Percentiles rank a stretch among this genome's conserved stretches.
Evolutionary conservation across 2,797 vertebrate genomes (phyloP).

Genomic region (Liasis olivaceus): DNA sequence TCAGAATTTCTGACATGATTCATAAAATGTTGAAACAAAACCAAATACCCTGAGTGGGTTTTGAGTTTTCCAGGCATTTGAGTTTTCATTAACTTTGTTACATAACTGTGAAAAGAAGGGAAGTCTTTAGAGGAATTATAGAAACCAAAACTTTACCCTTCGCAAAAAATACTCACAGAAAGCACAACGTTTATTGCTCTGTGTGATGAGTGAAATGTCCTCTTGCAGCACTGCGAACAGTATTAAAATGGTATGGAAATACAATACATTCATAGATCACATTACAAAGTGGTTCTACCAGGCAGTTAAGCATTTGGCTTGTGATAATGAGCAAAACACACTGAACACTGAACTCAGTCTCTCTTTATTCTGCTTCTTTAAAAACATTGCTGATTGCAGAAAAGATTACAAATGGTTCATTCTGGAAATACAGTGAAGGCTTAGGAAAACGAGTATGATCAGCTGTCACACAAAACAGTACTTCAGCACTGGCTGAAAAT

Average conservation of each 20-base stretch:
- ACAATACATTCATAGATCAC: not conserved
- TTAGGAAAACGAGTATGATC: not conserved
- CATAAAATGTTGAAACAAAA: not conserved
- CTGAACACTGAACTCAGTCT: not conserved
- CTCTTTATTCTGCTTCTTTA: not conserved
- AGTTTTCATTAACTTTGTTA: not conserved
- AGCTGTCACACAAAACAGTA: not conserved
- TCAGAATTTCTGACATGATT: not conserved
- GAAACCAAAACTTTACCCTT: not conserved
- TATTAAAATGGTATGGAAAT: not conserved
- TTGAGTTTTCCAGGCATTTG: not conserved
- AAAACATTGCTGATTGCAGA: not conserved
- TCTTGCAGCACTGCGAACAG: not conserved
- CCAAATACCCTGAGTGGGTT: not conserved
- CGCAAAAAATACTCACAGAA: not conserved
- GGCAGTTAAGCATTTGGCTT: not conserved
- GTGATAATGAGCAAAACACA: slow-evolving; percentile 1
- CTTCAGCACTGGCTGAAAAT: slow-evolving; percentile 7
- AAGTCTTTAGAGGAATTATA: not conserved
- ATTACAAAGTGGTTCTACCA: not conserved
- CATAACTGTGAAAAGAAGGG: not conserved
- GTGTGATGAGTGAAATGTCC: not conserved
- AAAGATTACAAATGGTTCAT: not conserved
- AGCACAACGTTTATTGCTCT: not conserved
- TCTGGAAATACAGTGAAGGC: slow-evolving; percentile 2